A percentile compares a stretch with the other conserved stretches of the same genome.
Evolutionary conservation across 2,797 vertebrate species (phyloP).

Genomic region (Gobionotothen gibberifrons): DNA sequence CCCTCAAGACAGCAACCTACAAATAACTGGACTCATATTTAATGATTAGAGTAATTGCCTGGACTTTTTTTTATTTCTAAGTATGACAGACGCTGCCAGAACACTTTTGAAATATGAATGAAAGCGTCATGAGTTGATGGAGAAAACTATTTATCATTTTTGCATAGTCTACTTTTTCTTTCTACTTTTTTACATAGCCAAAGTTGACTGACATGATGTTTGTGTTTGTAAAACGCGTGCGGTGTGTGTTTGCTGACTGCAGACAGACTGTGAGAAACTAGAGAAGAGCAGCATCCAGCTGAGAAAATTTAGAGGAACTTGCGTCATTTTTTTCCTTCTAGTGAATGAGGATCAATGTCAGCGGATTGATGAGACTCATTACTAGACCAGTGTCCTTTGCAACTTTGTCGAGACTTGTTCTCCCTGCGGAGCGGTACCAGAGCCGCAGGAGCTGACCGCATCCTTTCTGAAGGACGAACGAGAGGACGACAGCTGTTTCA

Average conservation of each 20-base stretch:
- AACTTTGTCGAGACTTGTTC: conserved; percentile 71
- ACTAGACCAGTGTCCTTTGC: conserved; percentile 60
- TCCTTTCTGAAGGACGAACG: conserved; percentile 70
- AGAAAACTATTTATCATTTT: conserved; percentile 63
- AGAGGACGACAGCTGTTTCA: conserved; percentile 76
- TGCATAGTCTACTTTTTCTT: conserved; percentile 45
- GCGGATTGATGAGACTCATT: conserved; percentile 78
- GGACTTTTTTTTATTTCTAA: conserved; percentile 21
- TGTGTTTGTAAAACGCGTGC: conserved; percentile 51
- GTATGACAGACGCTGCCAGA: conserved; percentile 53
- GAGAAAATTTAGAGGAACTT: conserved; percentile 46
- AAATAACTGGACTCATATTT: conserved; percentile 53
- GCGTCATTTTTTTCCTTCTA: conserved; percentile 15
- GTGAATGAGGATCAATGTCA: conserved; percentile 59
- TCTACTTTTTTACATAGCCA: conserved; percentile 59
- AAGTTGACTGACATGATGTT: conserved; percentile 66
- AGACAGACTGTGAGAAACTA: conserved; percentile 50
- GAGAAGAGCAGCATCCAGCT: conserved; percentile 42
- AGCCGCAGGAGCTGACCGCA: conserved; percentile 77
- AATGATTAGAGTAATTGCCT: conserved; percentile 42
- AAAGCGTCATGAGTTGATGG: conserved; percentile 57
- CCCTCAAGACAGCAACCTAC: conserved; percentile 61
- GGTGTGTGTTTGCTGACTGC: conserved; percentile 34
- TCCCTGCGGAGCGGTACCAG: conserved; percentile 64
- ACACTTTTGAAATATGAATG: conserved; percentile 55